Evolutionary conservation across 2,888 invertebrate genomes (phyloP).

Genomic region (Papilio protenor): DNA sequence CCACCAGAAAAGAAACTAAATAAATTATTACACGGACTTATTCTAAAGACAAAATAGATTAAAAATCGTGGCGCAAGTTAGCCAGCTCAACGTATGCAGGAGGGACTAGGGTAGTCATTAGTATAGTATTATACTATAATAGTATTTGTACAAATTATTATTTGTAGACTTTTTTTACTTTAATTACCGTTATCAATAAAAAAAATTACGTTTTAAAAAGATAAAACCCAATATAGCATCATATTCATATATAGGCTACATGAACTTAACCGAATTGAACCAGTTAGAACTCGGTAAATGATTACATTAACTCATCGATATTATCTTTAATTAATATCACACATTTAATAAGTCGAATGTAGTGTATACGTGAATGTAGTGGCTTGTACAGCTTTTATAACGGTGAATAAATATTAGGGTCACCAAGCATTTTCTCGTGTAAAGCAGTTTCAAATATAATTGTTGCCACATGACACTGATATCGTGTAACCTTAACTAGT

Average conservation of each 20-base stretch:
- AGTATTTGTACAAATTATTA: neutral
- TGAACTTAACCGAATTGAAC: constrained; percentile 31
- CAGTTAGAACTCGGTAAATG: constrained; percentile 27
- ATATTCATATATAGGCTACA: constrained; percentile 11
- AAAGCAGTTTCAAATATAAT: constrained; percentile 18
- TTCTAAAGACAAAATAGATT: too few relatives aligned
- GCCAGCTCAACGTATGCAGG: too few relatives aligned
- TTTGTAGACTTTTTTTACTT: neutral
- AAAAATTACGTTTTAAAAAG: neutral
- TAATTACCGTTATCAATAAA: neutral
- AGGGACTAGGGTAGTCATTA: too few relatives aligned
- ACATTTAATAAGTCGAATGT: neutral
- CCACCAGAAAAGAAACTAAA: neutral
- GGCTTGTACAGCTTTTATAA: neutral
- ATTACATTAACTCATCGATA: constrained; percentile 33
- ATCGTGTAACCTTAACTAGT: neutral
- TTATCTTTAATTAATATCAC: constrained; percentile 1
- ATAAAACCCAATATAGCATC: neutral
- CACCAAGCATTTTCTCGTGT: constrained; percentile 28
- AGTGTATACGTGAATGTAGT: constrained; percentile 1
- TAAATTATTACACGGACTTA: too few relatives aligned
- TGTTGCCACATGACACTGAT: neutral
- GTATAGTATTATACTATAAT: neutral
- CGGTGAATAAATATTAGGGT: constrained; percentile 34
- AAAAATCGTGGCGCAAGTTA: too few relatives aligned